Base-by-base conservation (phyloP, 2,797 vertebrate species). In the Poecilia wingei region DNA sequence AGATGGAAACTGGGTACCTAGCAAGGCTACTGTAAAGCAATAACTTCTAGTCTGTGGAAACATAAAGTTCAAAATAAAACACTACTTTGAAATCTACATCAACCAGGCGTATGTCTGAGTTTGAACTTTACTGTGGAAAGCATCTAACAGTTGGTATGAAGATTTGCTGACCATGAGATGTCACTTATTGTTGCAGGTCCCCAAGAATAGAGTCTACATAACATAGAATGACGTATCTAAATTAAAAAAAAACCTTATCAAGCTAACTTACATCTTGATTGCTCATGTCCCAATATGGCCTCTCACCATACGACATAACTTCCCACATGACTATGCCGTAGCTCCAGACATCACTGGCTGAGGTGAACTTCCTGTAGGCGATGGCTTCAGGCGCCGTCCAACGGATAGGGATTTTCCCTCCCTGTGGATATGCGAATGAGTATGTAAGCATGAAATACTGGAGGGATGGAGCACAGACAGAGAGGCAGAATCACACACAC, bases 241-340 rank as follows among this genome's bases (percentile, higher is more conserved):
- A 14, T 33, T 6, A 69, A 59, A 12, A 36, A 18, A 13, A 70
- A n/a, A 0, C 41, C 39, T 45, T 3, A 46, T 70, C 13, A 45
- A 45, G 14, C n/a, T 70, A 36, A 95, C 98, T 97, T 93, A 99
- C 98, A 12, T 99, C 98, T 93, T 99, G 98, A 96, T 99, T 99
- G 95, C 97, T 98, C 98, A 99, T 99, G 95, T 99, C 98, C 98
- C 98, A 99, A 94, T 99, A 99, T 10, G 98, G 98, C 82, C 98
- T 95, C 88, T 99, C 98, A 55, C 98, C 98, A 0, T 99, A 99
- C 25, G 98, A 99, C 98, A 99, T 99, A 90, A 99, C 98, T 88
- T 99, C 98, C 98, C 98, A 99, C 98, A 99, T 99, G 92, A 99
- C 98, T 0, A 99, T 99, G 41, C 98, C 98, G 0, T 99, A 99